phyloP scores from a whole-genome alignment of 2,113 vertebrate genomes.

The Boulengeromyrus knoepffleri region DNA sequence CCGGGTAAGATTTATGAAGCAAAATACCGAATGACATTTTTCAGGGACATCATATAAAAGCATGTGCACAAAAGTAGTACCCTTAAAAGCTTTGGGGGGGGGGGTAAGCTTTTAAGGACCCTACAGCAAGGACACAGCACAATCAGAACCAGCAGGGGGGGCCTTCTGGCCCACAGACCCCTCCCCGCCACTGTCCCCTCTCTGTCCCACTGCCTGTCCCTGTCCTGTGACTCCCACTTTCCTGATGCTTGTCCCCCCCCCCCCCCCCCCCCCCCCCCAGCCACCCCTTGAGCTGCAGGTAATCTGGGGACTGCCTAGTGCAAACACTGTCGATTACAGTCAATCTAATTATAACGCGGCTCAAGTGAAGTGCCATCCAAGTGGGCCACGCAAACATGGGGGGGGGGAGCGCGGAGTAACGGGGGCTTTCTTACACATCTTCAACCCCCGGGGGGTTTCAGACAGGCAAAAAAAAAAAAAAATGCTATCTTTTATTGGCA shows the following conservation, averaged over 20 bases:
- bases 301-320: background rate
- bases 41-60: background rate
- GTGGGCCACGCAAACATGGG: background rate
- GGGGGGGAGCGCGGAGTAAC: background rate
- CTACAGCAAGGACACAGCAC: background rate
- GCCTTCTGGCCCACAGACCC: background rate
- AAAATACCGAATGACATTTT: background rate
- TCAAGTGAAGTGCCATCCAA: background rate
- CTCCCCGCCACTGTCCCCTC: background rate
- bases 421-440: background rate
- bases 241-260: background rate
- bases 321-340: slow-evolving; percentile 9
- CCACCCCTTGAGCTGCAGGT: background rate
- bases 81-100: background rate
- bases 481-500: background rate
- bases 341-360: slow-evolving; percentile 10
- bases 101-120: background rate
- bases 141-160: background rate
- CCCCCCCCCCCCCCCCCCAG: background rate
- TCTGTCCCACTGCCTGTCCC: background rate
- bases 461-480: background rate
- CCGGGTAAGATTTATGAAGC: background rate
- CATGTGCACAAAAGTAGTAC: background rate
- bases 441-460: background rate
- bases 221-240: background rate